Base-by-base conservation (phyloP, 2,888 invertebrate genomes). In the Himalopsyche tibetana region DNA sequence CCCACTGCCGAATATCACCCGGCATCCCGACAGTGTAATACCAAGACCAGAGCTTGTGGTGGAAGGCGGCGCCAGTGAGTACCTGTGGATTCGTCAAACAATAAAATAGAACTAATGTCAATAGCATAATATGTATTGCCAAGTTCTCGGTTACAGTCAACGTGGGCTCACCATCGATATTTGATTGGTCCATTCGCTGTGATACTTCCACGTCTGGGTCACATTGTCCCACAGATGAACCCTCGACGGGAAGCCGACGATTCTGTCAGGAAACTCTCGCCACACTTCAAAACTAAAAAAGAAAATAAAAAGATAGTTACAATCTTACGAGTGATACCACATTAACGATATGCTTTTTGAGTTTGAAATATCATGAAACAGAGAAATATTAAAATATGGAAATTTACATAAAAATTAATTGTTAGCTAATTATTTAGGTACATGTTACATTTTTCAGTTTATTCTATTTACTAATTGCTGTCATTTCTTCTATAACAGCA, bases 141-240 rank as follows among this genome's bases (percentile, higher is more conserved):
- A 5, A 38, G 19, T 12, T 28, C 28, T 38, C 0, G 3, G 0
- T 15, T 74, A 28, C 11, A 12, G 2, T 38, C 2, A 36, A n/a
- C 19, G 0, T 19, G 2, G 8, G 89, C 91, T 91, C 80, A 96
- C 98, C 98, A 99, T 98, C 0, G 98, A 99, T 89, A 98, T 97
- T 91, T 98, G 96, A 91, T 98, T 99, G 69, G 98, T 98, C 99
- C 99, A 99, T 93, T 99, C 99, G 42, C 98, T 98, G 92, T 99
- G 98, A 91, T 99, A 99, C 89, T 95, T 96, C 98, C 98, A 99
- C 87, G 95, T 95, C 89, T 93, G 93, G 0, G 97, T 98, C 6
- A 92, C 92, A 91, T 98, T 98, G 91, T 98, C 98, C 98, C 98
- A 98, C 45, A 97, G 95, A 91, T 99, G 99, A 84, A 98, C 96